Percentiles rank a stretch among this genome's conserved stretches.
phyloP scores from a whole-genome alignment of 1,140 invertebrate genomes.

The Portunus trituberculatus region DNA sequence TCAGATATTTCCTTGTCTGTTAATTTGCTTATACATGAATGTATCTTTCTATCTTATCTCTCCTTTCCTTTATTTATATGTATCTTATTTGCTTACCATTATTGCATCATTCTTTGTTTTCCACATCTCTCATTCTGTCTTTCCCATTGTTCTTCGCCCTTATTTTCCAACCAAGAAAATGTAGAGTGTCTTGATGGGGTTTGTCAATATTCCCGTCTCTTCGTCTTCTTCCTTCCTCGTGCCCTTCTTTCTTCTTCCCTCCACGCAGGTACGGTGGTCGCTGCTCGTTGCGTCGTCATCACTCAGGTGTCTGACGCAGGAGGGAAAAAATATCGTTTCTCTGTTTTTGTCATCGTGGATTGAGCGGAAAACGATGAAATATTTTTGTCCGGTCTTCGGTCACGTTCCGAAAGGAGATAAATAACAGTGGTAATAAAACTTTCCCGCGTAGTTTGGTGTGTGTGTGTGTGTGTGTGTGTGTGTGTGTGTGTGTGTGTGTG shows the following conservation, averaged over 20 bases:
- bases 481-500: too few species aligned
- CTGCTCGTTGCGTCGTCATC: neutral
- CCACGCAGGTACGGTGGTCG: neutral
- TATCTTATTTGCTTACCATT: neutral
- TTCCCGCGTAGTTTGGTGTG: neutral
- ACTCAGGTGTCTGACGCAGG: neutral
- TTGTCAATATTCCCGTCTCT: neutral
- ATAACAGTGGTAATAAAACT: constrained; percentile 11
- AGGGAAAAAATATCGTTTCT: constrained; percentile 6
- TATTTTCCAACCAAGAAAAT: too few species aligned
- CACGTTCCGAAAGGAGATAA: neutral
- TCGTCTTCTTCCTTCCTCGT: neutral
- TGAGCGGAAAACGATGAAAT: neutral
- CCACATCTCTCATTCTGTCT: neutral
- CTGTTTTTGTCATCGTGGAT: constrained; percentile 8
- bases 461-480: too few species aligned
- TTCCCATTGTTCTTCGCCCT: neutral
- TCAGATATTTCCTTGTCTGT: neutral
- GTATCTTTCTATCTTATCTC: too few species aligned
- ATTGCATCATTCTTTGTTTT: neutral
- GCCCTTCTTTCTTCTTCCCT: neutral
- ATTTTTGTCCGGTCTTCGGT: neutral
- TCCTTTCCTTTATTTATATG: too few species aligned
- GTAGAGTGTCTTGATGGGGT: neutral
- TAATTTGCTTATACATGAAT: neutral